Base-by-base conservation (phyloP, 2,888 invertebrate species). In the Apamea epomidion region DNA sequence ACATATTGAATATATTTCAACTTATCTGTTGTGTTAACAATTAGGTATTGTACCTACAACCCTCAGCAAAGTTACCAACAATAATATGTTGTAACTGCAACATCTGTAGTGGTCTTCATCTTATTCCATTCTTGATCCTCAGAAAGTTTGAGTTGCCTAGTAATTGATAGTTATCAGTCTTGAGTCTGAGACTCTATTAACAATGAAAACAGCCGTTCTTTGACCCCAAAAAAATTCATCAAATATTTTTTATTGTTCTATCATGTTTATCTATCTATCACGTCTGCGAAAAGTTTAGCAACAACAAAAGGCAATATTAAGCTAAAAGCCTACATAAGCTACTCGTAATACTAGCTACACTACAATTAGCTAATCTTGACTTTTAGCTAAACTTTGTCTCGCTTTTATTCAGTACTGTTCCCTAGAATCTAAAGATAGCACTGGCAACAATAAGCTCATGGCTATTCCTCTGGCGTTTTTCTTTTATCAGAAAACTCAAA, bases 1-100 rank as follows among this genome's bases (percentile, higher is more conserved):
- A 70, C 84, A 84, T 81, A 62, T 68, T 84, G 76, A 80, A 84
- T 75, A 80, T 54, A 71, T 83, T 83, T 75, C 25, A 74, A 74
- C 25, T 67, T 83, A 25, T 45, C 45, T 68, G 74, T 51, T 74
- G 67, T 72, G 69, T 72, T 54, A 81, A 69, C 29, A 68, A 54
- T 25, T 14, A 29, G 21, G 25, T 45, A n/a, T 65, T 74, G n/a
- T 64, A 14, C 18, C 18, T 42, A 60, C 16, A 71, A 80, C 45
- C 32, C 81, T 51, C n/a, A 60, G 18, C 2, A 42, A 29, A 29
- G 8, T 37, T 62, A 16, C 14, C 8, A 42, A 65, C 58, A 16
- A 58, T 6, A 54, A 45, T 16, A 75, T 51, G 14, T 25, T 25
- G 21, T 37, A 10, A 74, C 48, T 74, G 21, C 51, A 54, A 25